These are phyloP conservation scores for Calcarius lapponicus DNA, from an alignment of 2,797 vertebrate species.

Conservation along the genomic window DNA sequence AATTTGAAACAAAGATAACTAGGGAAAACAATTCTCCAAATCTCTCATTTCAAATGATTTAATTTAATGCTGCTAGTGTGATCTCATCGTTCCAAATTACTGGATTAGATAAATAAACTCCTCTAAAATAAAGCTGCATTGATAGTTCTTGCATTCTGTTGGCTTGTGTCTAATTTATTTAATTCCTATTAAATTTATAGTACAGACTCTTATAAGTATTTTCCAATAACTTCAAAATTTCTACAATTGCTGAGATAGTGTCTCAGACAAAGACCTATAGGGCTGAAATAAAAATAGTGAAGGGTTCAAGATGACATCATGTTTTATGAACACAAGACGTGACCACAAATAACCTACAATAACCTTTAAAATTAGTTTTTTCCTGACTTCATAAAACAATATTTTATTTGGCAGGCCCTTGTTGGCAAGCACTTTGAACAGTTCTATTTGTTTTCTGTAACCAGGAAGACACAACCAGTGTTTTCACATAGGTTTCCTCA, in stretches of 20 bases:
- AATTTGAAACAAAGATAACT: neutral
- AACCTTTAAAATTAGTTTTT: slow-evolving; percentile 87
- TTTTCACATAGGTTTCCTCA: slow-evolving; percentile 83
- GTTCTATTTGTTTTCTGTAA: slow-evolving; percentile 86
- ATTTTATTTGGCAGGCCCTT: slow-evolving; percentile 82
- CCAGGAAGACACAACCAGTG: slow-evolving; percentile 83
- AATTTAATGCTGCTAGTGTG: neutral
- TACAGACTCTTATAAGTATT: slow-evolving; percentile 48
- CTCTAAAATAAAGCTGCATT: slow-evolving; percentile 26
- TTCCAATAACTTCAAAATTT: slow-evolving; percentile 62
- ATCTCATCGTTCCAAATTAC: neutral
- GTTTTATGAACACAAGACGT: slow-evolving; percentile 78
- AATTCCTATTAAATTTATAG: slow-evolving; percentile 54
- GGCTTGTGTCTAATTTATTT: slow-evolving; percentile 7
- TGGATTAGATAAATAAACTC: neutral
- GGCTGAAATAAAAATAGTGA: slow-evolving; percentile 76
- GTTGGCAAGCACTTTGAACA: slow-evolving; percentile 76
- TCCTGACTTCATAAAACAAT: slow-evolving; percentile 86
- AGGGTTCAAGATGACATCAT: slow-evolving; percentile 79
- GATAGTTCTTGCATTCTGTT: slow-evolving; percentile 46
- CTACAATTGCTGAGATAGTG: slow-evolving; percentile 62
- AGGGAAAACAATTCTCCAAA: neutral
- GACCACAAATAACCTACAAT: slow-evolving; percentile 85
- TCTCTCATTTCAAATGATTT: neutral
- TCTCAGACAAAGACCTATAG: slow-evolving; percentile 73